Percentiles rank a stretch among this genome's conserved stretches.
These are phyloP conservation scores for Pomatorhinus ruficollis DNA, from an alignment of 2,113 vertebrate species.

Conservation along the genomic window DNA sequence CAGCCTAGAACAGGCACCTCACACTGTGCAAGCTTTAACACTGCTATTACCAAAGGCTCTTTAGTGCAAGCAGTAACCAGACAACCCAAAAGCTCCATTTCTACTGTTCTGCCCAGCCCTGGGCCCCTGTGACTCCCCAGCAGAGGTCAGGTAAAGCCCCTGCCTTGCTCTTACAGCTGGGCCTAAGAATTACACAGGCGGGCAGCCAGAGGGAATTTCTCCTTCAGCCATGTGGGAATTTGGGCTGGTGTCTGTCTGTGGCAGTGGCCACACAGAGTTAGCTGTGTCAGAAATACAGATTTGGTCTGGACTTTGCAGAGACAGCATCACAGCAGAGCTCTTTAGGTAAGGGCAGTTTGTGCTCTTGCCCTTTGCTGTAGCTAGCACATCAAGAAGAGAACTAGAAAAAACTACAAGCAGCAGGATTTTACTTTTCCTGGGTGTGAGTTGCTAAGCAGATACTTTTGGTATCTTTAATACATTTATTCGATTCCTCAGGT, in stretches of 20 bases:
- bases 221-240: fast-evolving
- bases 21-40: background rate
- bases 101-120: background rate
- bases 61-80: background rate
- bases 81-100: background rate
- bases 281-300: fast-evolving
- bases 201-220: background rate
- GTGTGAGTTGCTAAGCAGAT: background rate
- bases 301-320: too few species aligned
- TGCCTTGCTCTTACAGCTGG: background rate
- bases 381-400: background rate
- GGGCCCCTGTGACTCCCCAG: too few species aligned
- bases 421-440: background rate
- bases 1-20: background rate
- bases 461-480: background rate
- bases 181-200: background rate
- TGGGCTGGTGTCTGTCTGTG: background rate
- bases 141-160: background rate
- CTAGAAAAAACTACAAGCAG: background rate
- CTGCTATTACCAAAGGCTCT: background rate
- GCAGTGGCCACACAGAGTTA: fast-evolving
- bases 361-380: background rate
- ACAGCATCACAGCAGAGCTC: background rate
- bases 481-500: fast-evolving
- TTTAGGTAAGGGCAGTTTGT: background rate